These are phyloP conservation scores for Gasteruption jaculator DNA, from an alignment of 2,888 invertebrate species.

Conservation along the genomic window DNA sequence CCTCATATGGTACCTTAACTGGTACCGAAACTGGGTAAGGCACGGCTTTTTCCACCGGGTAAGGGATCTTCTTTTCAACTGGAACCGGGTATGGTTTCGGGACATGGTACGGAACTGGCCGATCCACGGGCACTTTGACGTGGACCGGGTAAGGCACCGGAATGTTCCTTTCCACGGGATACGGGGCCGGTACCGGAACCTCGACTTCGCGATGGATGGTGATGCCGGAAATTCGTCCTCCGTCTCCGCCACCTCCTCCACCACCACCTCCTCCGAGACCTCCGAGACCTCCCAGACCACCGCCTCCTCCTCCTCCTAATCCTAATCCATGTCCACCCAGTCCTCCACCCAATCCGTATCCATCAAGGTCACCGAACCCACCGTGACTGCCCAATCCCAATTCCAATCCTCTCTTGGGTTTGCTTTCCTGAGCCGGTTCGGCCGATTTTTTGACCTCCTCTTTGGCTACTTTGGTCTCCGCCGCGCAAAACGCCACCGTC, in stretches of 20 bases:
- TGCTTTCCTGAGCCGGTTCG: constrained; percentile 30
- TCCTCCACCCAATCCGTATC: constrained; percentile 18
- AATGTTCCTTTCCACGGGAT: constrained; percentile 38
- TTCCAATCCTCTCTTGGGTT: constrained; percentile 44
- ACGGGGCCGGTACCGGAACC: constrained; percentile 42
- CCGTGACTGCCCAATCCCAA: constrained; percentile 30
- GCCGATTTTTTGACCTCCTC: constrained; percentile 21
- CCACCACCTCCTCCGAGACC: constrained; percentile 23
- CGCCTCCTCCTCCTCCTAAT: constrained; percentile 24
- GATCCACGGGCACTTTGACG: constrained; percentile 40
- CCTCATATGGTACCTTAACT: constrained; percentile 35
- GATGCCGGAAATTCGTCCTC: constrained; percentile 38
- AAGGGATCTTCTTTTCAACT: constrained; percentile 34
- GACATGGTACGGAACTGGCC: constrained; percentile 35
- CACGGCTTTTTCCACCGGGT: constrained; percentile 37
- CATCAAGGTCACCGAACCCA: constrained; percentile 17
- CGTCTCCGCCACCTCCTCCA: constrained; percentile 29
- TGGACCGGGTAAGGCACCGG: constrained; percentile 40
- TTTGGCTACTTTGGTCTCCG: constrained; percentile 26
- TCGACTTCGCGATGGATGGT: constrained; percentile 42
- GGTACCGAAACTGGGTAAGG: constrained; percentile 37
- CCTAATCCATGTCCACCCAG: constrained; percentile 23
- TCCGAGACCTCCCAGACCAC: constrained; percentile 18
- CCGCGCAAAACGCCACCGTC: constrained; percentile 27
- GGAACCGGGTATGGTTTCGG: constrained; percentile 39